Percentiles rank a stretch among this genome's conserved stretches.
Evolutionary conservation across 2,797 vertebrate species (phyloP).

Genomic region (Argya squamiceps): DNA sequence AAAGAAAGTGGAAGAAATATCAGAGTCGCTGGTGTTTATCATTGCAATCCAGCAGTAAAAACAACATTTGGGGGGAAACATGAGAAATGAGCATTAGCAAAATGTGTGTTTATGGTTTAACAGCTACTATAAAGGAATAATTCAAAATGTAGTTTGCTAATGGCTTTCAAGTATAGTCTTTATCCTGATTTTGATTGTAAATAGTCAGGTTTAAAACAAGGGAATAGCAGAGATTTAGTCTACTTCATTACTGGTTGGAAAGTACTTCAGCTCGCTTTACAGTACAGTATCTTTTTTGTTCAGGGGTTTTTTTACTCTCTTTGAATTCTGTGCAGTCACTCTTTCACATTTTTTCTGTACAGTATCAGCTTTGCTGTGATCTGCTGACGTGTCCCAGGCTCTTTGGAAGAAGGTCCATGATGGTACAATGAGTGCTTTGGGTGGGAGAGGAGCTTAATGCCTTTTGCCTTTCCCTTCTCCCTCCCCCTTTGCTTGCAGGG

Average conservation of each 20-base stretch:
- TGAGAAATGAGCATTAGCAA: conserved; percentile 36
- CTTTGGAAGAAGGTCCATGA: neutral
- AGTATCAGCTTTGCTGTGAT: neutral
- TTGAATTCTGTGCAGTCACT: neutral
- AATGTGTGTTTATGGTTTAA: conserved; percentile 49
- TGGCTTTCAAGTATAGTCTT: conserved; percentile 11
- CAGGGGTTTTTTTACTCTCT: neutral
- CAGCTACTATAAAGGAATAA: conserved; percentile 21
- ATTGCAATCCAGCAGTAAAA: conserved; percentile 39
- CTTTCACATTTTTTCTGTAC: neutral
- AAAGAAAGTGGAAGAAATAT: conserved; percentile 29
- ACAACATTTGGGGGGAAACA: conserved; percentile 17
- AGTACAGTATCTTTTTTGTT: neutral
- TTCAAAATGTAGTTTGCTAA: conserved; percentile 38
- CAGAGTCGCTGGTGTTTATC: neutral
- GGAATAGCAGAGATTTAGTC: neutral
- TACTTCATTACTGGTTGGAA: neutral
- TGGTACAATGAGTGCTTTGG: accelerated
- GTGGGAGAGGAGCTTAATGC: neutral
- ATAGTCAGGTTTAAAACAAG: neutral
- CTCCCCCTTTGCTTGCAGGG: neutral
- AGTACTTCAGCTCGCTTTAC: neutral
- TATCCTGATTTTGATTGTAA: neutral
- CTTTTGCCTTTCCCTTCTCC: neutral
- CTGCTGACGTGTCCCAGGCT: accelerated